Percentiles rank a stretch among this genome's conserved stretches.
phyloP scores from a whole-genome alignment of 2,888 invertebrate species.

The Sphaerophoria rueppellii region DNA sequence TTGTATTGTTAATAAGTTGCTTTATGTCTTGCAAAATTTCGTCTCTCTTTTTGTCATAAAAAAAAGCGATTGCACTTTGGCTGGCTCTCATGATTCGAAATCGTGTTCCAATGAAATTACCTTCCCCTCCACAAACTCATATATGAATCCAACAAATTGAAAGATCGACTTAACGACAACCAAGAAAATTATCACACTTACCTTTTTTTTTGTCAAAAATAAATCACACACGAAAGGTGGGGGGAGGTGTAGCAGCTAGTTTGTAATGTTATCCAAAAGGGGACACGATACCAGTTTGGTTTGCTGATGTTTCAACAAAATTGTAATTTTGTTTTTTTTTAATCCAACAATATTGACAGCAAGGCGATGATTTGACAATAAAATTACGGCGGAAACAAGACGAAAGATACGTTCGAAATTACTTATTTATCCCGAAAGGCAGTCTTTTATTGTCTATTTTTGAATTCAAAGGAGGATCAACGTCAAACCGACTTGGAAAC shows the following conservation, averaged over 20 bases:
- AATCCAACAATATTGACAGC: slow-evolving; percentile 19
- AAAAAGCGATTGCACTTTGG: background rate
- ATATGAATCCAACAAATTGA: background rate
- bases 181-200: slow-evolving; percentile 31
- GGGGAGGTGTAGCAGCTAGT: no score
- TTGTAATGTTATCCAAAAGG: slow-evolving; percentile 56
- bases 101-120: no score
- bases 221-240: background rate
- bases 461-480: slow-evolving; percentile 55
- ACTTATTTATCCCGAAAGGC: slow-evolving; percentile 46
- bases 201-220: slow-evolving; percentile 4
- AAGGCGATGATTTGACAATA: background rate
- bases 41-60: slow-evolving; percentile 14
- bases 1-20: slow-evolving; percentile 39
- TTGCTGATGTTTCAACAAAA: slow-evolving; percentile 18
- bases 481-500: slow-evolving; percentile 75
- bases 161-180: background rate
- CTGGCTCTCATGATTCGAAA: background rate
- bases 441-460: background rate
- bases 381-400: background rate
- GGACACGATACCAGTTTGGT: slow-evolving; percentile 48
- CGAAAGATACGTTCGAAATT: slow-evolving; percentile 9
- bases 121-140: no score
- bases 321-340: slow-evolving; percentile 15
- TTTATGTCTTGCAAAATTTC: slow-evolving; percentile 38